These are phyloP conservation scores for Crotalus tigris DNA, from an alignment of 2,113 vertebrate species.

Conservation along the genomic window DNA sequence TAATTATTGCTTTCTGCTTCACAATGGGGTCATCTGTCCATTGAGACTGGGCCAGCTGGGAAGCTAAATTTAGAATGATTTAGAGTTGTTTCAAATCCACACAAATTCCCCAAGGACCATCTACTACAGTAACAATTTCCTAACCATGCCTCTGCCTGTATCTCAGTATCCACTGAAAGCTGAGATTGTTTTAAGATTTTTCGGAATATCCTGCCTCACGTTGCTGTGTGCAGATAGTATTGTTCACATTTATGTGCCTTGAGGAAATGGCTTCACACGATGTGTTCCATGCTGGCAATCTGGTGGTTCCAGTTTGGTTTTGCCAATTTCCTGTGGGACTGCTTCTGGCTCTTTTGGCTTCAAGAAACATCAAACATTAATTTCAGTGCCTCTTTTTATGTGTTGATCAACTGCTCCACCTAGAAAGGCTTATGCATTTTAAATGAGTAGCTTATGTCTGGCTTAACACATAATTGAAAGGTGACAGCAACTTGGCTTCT, in stretches of 20 bases:
- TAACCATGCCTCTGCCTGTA: not conserved
- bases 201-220: not conserved
- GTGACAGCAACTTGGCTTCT: not conserved
- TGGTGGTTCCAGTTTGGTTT: not conserved
- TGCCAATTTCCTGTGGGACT: not conserved
- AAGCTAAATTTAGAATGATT: constrained; percentile 6
- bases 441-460: not conserved
- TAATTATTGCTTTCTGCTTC: constrained; percentile 8
- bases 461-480: not conserved
- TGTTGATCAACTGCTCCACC: not conserved
- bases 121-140: not conserved
- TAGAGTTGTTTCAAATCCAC: not conserved
- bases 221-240: not conserved
- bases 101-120: not conserved
- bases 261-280: not conserved
- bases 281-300: not conserved
- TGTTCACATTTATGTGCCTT: not conserved
- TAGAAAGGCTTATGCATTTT: not conserved
- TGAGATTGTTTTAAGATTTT: not conserved
- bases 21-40: not conserved
- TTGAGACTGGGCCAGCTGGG: not conserved
- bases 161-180: not conserved
- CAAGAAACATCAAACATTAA: not conserved
- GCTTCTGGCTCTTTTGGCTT: not conserved
- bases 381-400: not conserved